Percentiles rank a stretch among this genome's conserved stretches.
These are phyloP conservation scores for Xanthorhoe spadicearia DNA, from an alignment of 2,888 invertebrate genomes.

Conservation along the genomic window DNA sequence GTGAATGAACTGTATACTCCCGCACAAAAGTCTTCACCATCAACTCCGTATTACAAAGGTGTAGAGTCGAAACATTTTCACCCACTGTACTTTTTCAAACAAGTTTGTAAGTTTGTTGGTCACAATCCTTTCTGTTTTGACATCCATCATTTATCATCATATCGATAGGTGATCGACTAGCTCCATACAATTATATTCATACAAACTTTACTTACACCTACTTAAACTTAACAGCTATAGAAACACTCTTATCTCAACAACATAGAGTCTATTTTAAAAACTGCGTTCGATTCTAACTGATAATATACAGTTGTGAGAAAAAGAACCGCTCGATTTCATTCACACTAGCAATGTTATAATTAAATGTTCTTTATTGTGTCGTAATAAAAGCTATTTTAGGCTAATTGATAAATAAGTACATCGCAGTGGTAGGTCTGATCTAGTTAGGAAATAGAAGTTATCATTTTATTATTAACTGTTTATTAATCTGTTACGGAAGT, in stretches of 20 bases:
- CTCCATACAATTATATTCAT: constrained; percentile 60
- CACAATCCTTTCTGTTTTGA: constrained; percentile 57
- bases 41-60: neutral
- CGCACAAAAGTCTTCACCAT: constrained; percentile 9
- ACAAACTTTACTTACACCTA: constrained; percentile 44
- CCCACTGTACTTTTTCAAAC: constrained; percentile 52
- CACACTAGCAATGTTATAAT: constrained; percentile 53
- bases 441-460: constrained; percentile 12
- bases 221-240: neutral
- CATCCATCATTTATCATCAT: constrained; percentile 71
- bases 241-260: constrained; percentile 17
- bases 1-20: constrained; percentile 67
- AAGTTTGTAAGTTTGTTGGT: constrained; percentile 60
- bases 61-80: constrained; percentile 13
- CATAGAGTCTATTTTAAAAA: constrained; percentile 42
- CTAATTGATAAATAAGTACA: constrained; percentile 28
- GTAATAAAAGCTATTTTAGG: constrained; percentile 31
- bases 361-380: constrained; percentile 39
- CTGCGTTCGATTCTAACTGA: constrained; percentile 22
- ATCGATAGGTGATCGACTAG: constrained; percentile 74
- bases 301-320: constrained; percentile 47
- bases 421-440: constrained; percentile 31
- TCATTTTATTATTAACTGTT: neutral
- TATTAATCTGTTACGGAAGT: neutral
- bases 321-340: constrained; percentile 72